phyloP scores from a whole-genome alignment of 1,140 invertebrate genomes.

The Drosophila paulistorum region DNA sequence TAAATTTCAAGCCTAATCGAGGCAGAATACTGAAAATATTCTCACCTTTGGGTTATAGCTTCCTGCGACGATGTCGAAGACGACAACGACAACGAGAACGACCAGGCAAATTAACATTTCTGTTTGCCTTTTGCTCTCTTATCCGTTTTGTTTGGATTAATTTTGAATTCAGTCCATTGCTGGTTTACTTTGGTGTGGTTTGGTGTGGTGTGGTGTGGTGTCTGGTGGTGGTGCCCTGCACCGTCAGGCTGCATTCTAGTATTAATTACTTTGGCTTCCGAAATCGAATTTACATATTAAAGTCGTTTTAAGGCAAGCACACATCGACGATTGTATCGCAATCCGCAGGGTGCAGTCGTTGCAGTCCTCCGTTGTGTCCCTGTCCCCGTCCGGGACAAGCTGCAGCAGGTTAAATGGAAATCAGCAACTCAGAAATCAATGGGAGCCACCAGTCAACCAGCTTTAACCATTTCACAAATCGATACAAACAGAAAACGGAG shows the following conservation, averaged over 20 bases:
- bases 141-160: conserved; percentile 81
- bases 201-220: conserved; percentile 5
- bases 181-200: conserved; percentile 4
- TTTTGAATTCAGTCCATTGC: conserved; percentile 72
- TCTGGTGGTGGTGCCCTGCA: conserved; percentile 30
- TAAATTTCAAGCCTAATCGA: conserved; percentile 75
- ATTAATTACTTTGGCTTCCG: conserved; percentile 83
- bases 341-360: conserved; percentile 58
- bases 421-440: conserved; percentile 44
- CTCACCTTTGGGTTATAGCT: conserved; percentile 72
- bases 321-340: conserved; percentile 70
- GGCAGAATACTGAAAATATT: conserved; percentile 74
- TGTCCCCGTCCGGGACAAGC: conserved; percentile 12
- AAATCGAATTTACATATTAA: conserved; percentile 83
- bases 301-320: conserved; percentile 77
- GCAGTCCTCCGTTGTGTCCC: conserved; percentile 32
- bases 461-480: conserved; percentile 75
- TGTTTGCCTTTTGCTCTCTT: conserved; percentile 72
- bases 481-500: conserved; percentile 64
- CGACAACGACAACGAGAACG: background rate
- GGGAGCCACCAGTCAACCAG: conserved; percentile 24
- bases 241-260: conserved; percentile 70
- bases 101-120: conserved; percentile 76
- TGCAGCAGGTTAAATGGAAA: conserved; percentile 81
- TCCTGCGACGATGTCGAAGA: conserved; percentile 42